Conservation (phyloP, 1,140 invertebrate genomes). For the Saccostrea cuccullata region DNA sequence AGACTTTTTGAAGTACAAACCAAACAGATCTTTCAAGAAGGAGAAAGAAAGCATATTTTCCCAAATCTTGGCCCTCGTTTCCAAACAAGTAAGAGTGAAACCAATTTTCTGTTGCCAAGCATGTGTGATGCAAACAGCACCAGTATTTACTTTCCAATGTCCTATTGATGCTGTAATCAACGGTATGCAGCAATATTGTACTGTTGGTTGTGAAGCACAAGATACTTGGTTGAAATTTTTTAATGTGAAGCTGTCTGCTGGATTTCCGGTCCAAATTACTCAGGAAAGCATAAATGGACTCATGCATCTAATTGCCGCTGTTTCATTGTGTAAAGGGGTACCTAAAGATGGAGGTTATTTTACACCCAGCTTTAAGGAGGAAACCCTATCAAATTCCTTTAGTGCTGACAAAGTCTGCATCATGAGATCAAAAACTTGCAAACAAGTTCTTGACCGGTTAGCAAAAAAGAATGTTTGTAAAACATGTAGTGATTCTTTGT, state of each 20-base stretch:
- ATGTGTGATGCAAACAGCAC: slow-evolving; percentile 23
- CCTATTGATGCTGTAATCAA: slow-evolving; percentile 15
- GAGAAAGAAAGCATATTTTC: slow-evolving; percentile 14
- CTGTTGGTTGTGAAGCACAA: slow-evolving; percentile 15
- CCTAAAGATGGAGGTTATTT: slow-evolving; percentile 24
- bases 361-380: slow-evolving; percentile 15
- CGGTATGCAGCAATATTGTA: slow-evolving; percentile 32
- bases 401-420: background rate
- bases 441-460: slow-evolving; percentile 20
- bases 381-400: slow-evolving; percentile 19
- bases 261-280: slow-evolving; percentile 30
- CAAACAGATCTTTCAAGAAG: slow-evolving; percentile 12
- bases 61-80: slow-evolving; percentile 2
- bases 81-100: slow-evolving; percentile 5
- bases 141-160: slow-evolving; percentile 32
- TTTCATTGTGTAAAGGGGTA: slow-evolving; percentile 2
- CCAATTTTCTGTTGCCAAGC: background rate
- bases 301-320: background rate
- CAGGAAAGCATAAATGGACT: slow-evolving; percentile 37
- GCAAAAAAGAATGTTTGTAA: slow-evolving; percentile 5
- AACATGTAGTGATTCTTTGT: slow-evolving; percentile 8
- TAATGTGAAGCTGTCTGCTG: slow-evolving; percentile 30
- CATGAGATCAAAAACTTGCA: background rate
- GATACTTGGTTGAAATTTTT: slow-evolving; percentile 16
- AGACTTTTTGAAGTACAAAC: slow-evolving; percentile 39